Evolutionary conservation across 2,113 vertebrate species (phyloP).

Genomic region (Eulacestoma nigropectus): DNA sequence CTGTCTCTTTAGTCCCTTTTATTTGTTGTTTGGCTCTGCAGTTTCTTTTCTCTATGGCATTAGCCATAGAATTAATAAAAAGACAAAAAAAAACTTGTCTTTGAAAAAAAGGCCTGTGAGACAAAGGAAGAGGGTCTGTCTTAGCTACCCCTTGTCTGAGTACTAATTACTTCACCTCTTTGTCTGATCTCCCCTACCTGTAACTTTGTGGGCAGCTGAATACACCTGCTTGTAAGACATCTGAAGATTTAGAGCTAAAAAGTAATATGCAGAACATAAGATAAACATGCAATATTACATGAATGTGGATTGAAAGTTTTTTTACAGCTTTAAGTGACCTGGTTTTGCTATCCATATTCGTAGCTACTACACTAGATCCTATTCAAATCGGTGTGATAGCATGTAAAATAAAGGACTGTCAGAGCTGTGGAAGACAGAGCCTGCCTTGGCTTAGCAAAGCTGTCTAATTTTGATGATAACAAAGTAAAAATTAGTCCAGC

Average conservation of each 20-base stretch:
- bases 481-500: not conserved
- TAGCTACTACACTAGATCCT: not conserved
- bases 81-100: not conserved
- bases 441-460: not conserved
- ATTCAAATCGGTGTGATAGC: not conserved
- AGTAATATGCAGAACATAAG: not conserved
- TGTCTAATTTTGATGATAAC: not conserved
- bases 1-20: conserved; percentile 29
- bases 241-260: not conserved
- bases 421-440: not conserved
- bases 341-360: not conserved
- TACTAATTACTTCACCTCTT: not conserved
- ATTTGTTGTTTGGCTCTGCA: conserved; percentile 32
- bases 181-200: not conserved
- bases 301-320: not conserved
- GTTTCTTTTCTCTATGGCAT: not conserved
- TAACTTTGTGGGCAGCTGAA: not conserved
- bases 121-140: not conserved
- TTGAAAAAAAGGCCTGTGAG: not conserved
- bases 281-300: not conserved
- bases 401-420: not conserved
- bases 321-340: not conserved
- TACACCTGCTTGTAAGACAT: not conserved
- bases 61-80: conserved; percentile 41
- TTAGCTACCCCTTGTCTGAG: not conserved